These are phyloP conservation scores for Drosophila merina DNA, from an alignment of 2,888 invertebrate genomes.

Conservation along the genomic window DNA sequence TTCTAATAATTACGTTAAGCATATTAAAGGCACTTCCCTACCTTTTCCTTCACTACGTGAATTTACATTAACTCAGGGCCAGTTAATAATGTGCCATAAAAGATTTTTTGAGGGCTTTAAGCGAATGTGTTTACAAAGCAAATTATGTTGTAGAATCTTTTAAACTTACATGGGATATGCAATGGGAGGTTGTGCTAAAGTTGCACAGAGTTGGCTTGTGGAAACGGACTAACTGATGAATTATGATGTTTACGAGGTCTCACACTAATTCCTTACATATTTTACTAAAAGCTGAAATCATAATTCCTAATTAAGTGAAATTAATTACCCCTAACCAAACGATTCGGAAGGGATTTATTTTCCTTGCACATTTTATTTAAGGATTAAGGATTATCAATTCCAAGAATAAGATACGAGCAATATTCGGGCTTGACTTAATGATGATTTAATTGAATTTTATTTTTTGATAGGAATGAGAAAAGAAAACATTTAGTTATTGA, in stretches of 20 bases:
- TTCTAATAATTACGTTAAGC: slow-evolving; percentile 53
- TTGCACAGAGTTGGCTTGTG: not conserved
- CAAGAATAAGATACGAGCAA: no score
- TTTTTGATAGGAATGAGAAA: no score
- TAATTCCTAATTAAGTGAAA: slow-evolving; percentile 46
- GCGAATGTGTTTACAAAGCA: slow-evolving; percentile 19
- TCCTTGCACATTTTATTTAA: not conserved
- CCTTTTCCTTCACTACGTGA: not conserved
- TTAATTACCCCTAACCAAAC: slow-evolving; percentile 35
- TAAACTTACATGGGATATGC: not conserved
- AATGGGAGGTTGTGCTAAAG: not conserved
- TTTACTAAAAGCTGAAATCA: slow-evolving; percentile 32
- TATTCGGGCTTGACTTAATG: no score
- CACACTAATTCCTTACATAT: slow-evolving; percentile 28
- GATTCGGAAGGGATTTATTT: not conserved
- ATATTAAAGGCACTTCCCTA: slow-evolving; percentile 56
- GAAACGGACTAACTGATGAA: not conserved
- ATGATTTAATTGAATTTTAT: no score
- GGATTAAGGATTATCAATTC: not conserved
- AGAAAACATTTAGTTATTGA: no score
- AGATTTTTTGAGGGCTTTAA: slow-evolving; percentile 46
- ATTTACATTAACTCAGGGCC: slow-evolving; percentile 11
- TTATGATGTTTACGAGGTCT: slow-evolving; percentile 6
- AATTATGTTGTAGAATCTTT: slow-evolving; percentile 11
- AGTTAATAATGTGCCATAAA: slow-evolving; percentile 44